Conservation (phyloP, 1,140 invertebrate genomes). For the Lepidotrigona ventralis region DNA sequence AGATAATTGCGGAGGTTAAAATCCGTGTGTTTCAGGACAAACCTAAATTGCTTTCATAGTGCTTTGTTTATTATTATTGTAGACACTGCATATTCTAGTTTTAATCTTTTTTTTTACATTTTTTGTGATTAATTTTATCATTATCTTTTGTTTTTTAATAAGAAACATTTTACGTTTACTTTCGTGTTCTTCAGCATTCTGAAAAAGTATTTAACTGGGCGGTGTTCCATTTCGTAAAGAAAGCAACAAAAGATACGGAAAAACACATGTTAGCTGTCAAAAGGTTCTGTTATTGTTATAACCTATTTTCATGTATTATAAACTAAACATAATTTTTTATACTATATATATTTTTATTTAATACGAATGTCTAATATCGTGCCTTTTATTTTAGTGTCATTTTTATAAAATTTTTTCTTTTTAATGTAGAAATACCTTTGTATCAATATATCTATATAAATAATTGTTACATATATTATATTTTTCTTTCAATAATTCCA, state of each 20-base stretch:
- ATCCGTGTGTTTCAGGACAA: constrained; percentile 6
- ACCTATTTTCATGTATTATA: background rate
- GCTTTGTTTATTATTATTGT: constrained; percentile 58
- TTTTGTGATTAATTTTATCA: background rate
- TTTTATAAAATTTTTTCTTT: background rate
- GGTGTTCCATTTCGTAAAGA: constrained; percentile 15
- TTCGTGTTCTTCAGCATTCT: background rate
- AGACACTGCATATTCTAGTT: background rate
- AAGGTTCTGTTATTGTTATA: background rate
- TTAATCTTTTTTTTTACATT: background rate
- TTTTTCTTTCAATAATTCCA: background rate
- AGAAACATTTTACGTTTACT: background rate
- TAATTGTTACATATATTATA: background rate
- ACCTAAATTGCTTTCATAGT: constrained; percentile 2
- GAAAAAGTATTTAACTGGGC: constrained; percentile 2
- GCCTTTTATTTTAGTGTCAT: background rate
- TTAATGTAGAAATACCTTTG: background rate
- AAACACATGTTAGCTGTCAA: constrained; percentile 22
- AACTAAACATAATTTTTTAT: background rate
- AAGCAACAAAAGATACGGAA: background rate
- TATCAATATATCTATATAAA: background rate
- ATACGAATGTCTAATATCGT: background rate
- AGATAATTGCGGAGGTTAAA: constrained; percentile 18
- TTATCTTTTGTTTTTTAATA: background rate
- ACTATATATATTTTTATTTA: background rate